Evolutionary conservation across 1,140 invertebrate genomes (phyloP), one percentile per base, ranked within the genome.

Genomic region (Eupeodes corollae): DNA sequence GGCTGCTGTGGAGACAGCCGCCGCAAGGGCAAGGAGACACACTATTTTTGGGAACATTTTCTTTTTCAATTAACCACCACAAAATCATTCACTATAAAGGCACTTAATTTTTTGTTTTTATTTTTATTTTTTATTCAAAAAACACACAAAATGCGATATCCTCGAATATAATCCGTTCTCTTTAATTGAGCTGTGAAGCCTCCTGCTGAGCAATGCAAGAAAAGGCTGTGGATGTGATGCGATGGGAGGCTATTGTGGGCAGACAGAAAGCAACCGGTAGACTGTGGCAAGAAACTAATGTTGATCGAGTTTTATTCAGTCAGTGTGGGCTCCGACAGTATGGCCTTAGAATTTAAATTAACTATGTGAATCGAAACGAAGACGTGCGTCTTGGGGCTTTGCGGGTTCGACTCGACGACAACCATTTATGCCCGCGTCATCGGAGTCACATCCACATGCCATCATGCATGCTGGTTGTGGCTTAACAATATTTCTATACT

Each of bases 1-100:
- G 38, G 58, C 66, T 47, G 63, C 55, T 1, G 79, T 64, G n/a
- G 79, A 78, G 48, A 77, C 76, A 18, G 73, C 73, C 44, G 69
- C 71, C 34, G 70, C 51, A 54, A 78, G 68, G 58, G 74, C 72
- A 58, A 79, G 66, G 21, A 66, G 52, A 48, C 63, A 66, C 56
- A 66, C 56, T 44, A 66, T 66, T 51, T 66, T 66, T 37, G 21
- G 21, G n/a, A 66, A 71, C 76, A 75, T 81, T 75, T 71, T 52
- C 62, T 59, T 53, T 49, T 57, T 53, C 16, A 26, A 12, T 34
- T 40, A 33, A 38, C 39, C 39, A 40, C 46, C 46, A 47, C 18
- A 42, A 41, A 49, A 46, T 42, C 49, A 46, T 21, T 26, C 35
- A 37, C 15, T 55, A n/a, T n/a, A 53, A 55, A 52, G 33, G 41